Evolutionary conservation across 2,888 invertebrate species (phyloP).

Genomic region (Pterostichus niger): DNA sequence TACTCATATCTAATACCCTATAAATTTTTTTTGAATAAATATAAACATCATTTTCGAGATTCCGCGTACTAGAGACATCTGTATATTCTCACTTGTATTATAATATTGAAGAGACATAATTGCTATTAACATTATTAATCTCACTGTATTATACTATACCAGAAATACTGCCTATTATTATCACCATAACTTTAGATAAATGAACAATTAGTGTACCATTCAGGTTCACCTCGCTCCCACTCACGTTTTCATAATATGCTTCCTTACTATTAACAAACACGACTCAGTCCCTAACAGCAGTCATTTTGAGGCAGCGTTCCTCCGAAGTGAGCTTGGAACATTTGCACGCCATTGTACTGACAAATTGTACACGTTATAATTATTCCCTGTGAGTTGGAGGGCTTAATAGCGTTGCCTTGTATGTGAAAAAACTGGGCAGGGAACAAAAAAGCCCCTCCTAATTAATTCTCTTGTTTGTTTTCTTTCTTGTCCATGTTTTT

Average conservation of each 20-base stretch:
- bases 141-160: too few species aligned
- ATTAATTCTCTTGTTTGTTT: conserved; percentile 43
- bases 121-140: too few species aligned
- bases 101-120: too few species aligned
- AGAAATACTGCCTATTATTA: background rate
- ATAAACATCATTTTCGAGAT: too few species aligned
- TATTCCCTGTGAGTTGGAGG: background rate
- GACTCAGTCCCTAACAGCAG: background rate
- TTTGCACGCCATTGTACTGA: conserved; percentile 41
- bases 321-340: conserved; percentile 7
- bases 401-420: conserved; percentile 6
- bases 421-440: background rate
- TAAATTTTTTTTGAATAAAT: too few species aligned
- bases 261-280: background rate
- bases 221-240: too few species aligned
- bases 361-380: conserved; percentile 19
- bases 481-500: conserved; percentile 40
- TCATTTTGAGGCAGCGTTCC: conserved; percentile 4
- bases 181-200: background rate
- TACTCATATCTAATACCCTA: too few species aligned
- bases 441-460: conserved; percentile 17
- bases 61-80: too few species aligned
- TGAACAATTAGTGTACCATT: too few species aligned
- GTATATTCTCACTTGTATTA: too few species aligned
- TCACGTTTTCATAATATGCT: background rate